A percentile compares a stretch with the other conserved stretches of the same genome.
These are phyloP conservation scores for Dendroctonus ponderosae DNA, from an alignment of 1,140 invertebrate species.

Conservation along the genomic window DNA sequence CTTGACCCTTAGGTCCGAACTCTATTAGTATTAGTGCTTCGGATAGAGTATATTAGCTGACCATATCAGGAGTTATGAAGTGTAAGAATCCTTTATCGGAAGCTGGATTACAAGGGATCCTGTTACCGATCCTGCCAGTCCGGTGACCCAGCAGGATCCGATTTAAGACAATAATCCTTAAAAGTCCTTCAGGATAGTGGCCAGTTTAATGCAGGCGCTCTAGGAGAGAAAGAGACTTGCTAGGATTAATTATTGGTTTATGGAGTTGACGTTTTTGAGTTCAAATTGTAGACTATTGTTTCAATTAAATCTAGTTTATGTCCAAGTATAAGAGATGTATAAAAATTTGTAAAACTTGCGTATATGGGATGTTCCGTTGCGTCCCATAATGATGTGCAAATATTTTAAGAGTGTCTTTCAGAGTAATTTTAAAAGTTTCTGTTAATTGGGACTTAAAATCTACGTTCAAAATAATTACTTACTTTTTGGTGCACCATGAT, in stretches of 20 bases:
- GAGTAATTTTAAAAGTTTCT: no score
- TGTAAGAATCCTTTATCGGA: constrained; percentile 36
- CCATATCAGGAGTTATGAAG: constrained; percentile 36
- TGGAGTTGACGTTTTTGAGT: neutral
- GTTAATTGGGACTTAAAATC: no score
- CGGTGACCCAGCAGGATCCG: constrained; percentile 23
- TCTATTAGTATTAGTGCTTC: constrained; percentile 26
- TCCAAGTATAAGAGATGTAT: no score
- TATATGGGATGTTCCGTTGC: no score
- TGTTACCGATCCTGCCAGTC: constrained; percentile 12
- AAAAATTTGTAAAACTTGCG: no score
- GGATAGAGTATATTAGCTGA: constrained; percentile 33
- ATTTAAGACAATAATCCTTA: constrained; percentile 36
- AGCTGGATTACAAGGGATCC: constrained; percentile 25
- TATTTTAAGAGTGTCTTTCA: no score
- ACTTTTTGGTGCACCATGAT: no score
- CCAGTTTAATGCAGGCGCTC: constrained; percentile 21
- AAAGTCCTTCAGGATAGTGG: constrained; percentile 31
- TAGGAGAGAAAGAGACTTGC: neutral
- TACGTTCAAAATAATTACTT: no score
- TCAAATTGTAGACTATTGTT: no score
- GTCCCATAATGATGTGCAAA: no score
- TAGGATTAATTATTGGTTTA: constrained; percentile 3
- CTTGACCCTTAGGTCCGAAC: constrained; percentile 14
- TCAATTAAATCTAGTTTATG: no score